Evolutionary conservation across 2,888 invertebrate species (phyloP).

Genomic region (Papilio protenor): DNA sequence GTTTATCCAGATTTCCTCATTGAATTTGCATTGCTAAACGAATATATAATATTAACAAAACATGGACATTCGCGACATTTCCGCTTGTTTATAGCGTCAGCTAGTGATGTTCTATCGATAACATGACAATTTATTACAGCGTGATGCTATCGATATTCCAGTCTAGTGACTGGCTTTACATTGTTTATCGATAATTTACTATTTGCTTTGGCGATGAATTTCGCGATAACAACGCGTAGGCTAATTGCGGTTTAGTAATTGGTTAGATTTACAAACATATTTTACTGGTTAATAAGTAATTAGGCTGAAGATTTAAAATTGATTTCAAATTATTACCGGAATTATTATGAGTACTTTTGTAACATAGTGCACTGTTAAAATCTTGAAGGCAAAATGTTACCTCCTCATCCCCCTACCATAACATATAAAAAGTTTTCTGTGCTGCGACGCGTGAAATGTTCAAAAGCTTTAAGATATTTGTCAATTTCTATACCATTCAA

Average conservation of each 20-base stretch:
- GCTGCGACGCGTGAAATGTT: too few relatives aligned
- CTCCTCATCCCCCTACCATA: too few relatives aligned
- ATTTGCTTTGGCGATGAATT: conserved; percentile 1
- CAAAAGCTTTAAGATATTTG: too few relatives aligned
- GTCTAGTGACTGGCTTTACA: conserved; percentile 10
- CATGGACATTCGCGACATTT: conserved; percentile 7
- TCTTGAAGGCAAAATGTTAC: too few relatives aligned
- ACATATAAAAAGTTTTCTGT: too few relatives aligned
- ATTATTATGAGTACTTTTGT: not conserved
- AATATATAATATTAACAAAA: conserved; percentile 22
- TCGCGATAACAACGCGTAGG: not conserved
- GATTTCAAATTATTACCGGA: not conserved
- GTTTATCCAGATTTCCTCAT: not conserved
- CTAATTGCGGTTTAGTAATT: conserved; percentile 4
- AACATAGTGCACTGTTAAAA: not conserved
- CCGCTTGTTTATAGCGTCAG: conserved; percentile 14
- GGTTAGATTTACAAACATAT: not conserved
- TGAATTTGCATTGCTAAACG: conserved; percentile 11
- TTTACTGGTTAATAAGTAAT: not conserved
- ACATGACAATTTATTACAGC: conserved; percentile 21
- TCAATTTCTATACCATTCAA: too few relatives aligned
- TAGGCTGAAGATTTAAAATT: not conserved
- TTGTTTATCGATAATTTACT: conserved; percentile 7
- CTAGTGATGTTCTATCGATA: conserved; percentile 28
- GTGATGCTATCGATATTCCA: conserved; percentile 23